Percentiles rank a stretch among this genome's conserved stretches.
Evolutionary conservation across 1,140 invertebrate genomes (phyloP).

Genomic region (Atta colombica): DNA sequence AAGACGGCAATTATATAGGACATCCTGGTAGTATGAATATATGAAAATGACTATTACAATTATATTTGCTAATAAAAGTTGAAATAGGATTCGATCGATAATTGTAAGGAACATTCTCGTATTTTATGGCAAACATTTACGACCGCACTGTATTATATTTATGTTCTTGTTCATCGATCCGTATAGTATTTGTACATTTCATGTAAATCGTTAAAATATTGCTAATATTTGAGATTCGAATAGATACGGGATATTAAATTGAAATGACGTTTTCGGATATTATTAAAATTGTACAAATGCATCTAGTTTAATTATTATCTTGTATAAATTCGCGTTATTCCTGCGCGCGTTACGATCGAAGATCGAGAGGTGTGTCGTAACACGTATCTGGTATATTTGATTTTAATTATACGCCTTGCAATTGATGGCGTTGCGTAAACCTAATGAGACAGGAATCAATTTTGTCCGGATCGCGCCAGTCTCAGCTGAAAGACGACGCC

Average conservation of each 20-base stretch:
- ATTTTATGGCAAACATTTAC: not conserved
- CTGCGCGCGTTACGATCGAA: slow-evolving; percentile 26
- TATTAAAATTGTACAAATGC: not conserved
- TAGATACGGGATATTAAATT: slow-evolving; percentile 30
- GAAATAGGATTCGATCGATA: not conserved
- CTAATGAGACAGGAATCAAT: slow-evolving; percentile 64
- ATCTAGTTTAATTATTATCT: slow-evolving; percentile 18
- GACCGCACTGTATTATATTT: not conserved
- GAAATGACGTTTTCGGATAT: slow-evolving; percentile 20
- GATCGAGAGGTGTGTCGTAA: slow-evolving; percentile 59
- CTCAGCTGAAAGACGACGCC: slow-evolving; percentile 20
- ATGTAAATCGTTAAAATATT: slow-evolving; percentile 21
- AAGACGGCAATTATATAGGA: not conserved
- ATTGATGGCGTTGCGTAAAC: slow-evolving; percentile 54
- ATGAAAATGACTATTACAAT: not conserved
- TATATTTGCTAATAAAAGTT: not conserved
- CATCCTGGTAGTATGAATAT: not conserved
- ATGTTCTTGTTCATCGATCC: not conserved
- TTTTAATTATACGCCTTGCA: slow-evolving; percentile 66
- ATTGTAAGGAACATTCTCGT: not conserved
- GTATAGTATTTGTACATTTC: not conserved
- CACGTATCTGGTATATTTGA: slow-evolving; percentile 20
- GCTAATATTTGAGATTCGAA: not conserved
- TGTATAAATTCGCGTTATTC: slow-evolving; percentile 18
- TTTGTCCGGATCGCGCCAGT: slow-evolving; percentile 21